Base-by-base conservation (phyloP, 2,888 invertebrate species). In the Deroplatys truncata region DNA sequence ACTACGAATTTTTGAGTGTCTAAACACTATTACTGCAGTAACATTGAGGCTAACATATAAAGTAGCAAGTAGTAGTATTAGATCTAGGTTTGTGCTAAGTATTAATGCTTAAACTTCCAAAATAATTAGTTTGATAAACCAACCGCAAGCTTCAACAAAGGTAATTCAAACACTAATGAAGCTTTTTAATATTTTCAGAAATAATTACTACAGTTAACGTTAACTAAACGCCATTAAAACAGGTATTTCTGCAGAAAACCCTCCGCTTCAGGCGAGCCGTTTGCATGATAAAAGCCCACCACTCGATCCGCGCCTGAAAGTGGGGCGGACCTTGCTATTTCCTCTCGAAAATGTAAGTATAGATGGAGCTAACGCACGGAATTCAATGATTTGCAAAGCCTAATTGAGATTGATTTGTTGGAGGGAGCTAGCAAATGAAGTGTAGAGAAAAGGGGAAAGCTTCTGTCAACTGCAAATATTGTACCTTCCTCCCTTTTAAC, bases 331-430 rank as follows among this genome's bases (percentile, higher is more conserved):
- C 56, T 72, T 72, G 56, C 56, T 72, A 72, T 72, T 72, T 72
- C 56, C 56, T 72, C 56, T 72, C 56, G 56, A 72, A 72, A 72
- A 72, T 72, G 56, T 72, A 72, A 72, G 56, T 72, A 72, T 72
- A 9, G 56, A 72, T 25, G 56, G 56, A 72, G 56, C 43, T 56
- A 88, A 84, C 82, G 85, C 85, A 89, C 84, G 90, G 90, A 90
- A 90, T 90, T 89, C 89, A 91, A 91, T 91, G 91, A 91, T 91
- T 91, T 90, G 89, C 88, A 89, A 87, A 89, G 89, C 89, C 90
- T 91, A 91, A 91, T 91, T 90, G 91, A 90, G 90, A 91, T 91
- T 91, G 91, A 90, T 91, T 91, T 91, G 90, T 91, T 85, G 88
- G 90, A 90, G 86, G 88, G 84, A 86, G 84, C 85, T 84, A 86